Conservation (phyloP, 2,888 invertebrate species). For the Resseliella maxima region DNA sequence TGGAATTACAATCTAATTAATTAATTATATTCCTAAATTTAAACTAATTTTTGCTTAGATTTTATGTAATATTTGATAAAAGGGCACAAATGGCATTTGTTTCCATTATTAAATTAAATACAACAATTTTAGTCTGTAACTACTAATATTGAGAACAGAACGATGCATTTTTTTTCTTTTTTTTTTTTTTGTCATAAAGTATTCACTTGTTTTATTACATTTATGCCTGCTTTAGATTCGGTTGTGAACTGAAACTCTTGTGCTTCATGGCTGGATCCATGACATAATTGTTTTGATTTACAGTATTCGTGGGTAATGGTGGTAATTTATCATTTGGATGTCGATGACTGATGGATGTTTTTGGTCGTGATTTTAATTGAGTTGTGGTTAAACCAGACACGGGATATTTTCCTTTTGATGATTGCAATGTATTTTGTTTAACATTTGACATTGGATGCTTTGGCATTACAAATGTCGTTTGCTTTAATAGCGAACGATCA, state of each 20-base stretch:
- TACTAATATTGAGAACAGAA: no score
- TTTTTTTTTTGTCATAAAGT: background rate
- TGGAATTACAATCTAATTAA: no score
- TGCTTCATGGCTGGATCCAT: conserved; percentile 66
- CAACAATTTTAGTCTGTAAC: no score
- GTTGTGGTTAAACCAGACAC: conserved; percentile 74
- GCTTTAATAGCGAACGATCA: conserved; percentile 88
- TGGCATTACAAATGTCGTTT: conserved; percentile 86
- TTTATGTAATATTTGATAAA: no score
- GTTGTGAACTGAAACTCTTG: conserved; percentile 66
- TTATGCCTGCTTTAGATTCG: conserved; percentile 26
- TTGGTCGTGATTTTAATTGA: conserved; percentile 71
- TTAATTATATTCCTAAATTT: no score
- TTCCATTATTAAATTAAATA: background rate
- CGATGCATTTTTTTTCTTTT: background rate
- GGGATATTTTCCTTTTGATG: conserved; percentile 74
- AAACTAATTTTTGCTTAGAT: no score
- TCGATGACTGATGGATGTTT: conserved; percentile 73
- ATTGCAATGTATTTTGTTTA: conserved; percentile 62
- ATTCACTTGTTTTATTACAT: background rate
- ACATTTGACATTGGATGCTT: conserved; percentile 69
- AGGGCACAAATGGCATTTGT: background rate
- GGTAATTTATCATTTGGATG: conserved; percentile 84
- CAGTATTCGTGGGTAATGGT: conserved; percentile 72
- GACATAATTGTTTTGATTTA: conserved; percentile 80